Evolutionary conservation across 2,888 invertebrate species (phyloP).

Genomic region (Oscheius sp.): DNA sequence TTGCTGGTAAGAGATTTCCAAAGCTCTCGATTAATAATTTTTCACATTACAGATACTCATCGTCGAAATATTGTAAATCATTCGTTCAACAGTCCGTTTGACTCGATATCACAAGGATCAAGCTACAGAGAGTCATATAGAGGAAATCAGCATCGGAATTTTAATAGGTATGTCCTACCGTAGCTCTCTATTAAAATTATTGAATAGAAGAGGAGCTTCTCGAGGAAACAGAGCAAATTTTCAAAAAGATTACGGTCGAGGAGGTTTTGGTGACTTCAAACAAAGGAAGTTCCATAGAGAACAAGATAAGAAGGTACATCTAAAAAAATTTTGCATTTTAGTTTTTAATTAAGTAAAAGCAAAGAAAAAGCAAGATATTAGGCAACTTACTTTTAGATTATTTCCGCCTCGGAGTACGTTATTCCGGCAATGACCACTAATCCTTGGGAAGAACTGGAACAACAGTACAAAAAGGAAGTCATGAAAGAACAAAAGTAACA

Average conservation of each 20-base stretch:
- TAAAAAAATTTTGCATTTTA: background rate
- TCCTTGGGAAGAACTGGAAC: constrained; percentile 43
- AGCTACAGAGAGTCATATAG: background rate
- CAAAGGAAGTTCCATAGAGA: constrained; percentile 21
- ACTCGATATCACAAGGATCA: background rate
- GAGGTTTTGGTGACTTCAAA: background rate
- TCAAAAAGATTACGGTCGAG: background rate
- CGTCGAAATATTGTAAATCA: background rate
- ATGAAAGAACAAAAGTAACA: too few relatives aligned
- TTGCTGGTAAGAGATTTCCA: too few relatives aligned
- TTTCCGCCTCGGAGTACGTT: constrained; percentile 28
- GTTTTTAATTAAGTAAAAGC: too few relatives aligned
- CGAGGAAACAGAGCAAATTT: background rate
- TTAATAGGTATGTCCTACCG: constrained; percentile 18
- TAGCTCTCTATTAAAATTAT: background rate
- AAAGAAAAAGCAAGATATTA: background rate
- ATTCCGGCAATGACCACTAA: constrained; percentile 42
- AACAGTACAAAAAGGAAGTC: too few relatives aligned
- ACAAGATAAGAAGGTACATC: background rate
- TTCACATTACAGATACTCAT: background rate
- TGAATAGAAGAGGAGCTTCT: background rate
- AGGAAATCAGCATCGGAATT: constrained; percentile 7
- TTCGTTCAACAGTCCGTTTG: constrained; percentile 19
- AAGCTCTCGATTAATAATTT: too few relatives aligned
- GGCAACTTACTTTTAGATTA: constrained; percentile 4